Percentiles rank a stretch among this genome's conserved stretches.
Conservation (phyloP, 2,797 vertebrate genomes). For the Apogon talboti region DNA sequence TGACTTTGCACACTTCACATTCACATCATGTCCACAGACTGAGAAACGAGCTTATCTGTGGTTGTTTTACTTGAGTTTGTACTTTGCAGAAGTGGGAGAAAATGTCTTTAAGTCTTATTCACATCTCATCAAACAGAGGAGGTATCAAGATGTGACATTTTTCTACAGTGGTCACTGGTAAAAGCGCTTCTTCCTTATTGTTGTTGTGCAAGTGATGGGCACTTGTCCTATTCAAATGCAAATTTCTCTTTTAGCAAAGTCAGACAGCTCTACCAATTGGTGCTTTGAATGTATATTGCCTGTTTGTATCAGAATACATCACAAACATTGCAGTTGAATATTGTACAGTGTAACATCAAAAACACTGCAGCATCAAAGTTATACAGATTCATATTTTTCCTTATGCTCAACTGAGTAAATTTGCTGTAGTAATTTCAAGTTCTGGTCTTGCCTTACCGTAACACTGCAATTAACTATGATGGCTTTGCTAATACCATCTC, state of each 20-base stretch:
- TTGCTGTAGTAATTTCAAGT: slow-evolving; percentile 42
- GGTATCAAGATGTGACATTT: slow-evolving; percentile 54
- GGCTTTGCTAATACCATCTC: slow-evolving; percentile 55
- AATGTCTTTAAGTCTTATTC: slow-evolving; percentile 51
- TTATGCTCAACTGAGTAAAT: not conserved
- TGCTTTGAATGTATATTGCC: slow-evolving; percentile 40
- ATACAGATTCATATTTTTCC: slow-evolving; percentile 12
- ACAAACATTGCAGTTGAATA: slow-evolving; percentile 30
- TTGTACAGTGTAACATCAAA: slow-evolving; percentile 14
- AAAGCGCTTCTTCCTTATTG: slow-evolving; percentile 38
- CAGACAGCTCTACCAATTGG: slow-evolving; percentile 25
- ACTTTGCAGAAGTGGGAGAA: slow-evolving; percentile 53
- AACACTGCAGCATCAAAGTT: slow-evolving; percentile 48
- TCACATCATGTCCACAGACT: slow-evolving; percentile 56
- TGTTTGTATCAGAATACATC: slow-evolving; percentile 44
- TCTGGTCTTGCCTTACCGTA: slow-evolving; percentile 22
- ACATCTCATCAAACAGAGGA: slow-evolving; percentile 58
- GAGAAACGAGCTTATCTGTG: slow-evolving; percentile 61
- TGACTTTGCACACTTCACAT: slow-evolving; percentile 64
- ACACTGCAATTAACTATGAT: slow-evolving; percentile 51
- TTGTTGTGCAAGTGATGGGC: slow-evolving; percentile 45
- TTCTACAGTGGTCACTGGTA: slow-evolving; percentile 42
- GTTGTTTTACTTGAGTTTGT: slow-evolving; percentile 49
- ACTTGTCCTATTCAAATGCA: slow-evolving; percentile 48
- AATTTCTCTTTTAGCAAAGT: slow-evolving; percentile 51